Percentiles rank a stretch among this genome's conserved stretches.
phyloP scores from a whole-genome alignment of 2,113 vertebrate genomes.

The Oreochromis niloticus region DNA sequence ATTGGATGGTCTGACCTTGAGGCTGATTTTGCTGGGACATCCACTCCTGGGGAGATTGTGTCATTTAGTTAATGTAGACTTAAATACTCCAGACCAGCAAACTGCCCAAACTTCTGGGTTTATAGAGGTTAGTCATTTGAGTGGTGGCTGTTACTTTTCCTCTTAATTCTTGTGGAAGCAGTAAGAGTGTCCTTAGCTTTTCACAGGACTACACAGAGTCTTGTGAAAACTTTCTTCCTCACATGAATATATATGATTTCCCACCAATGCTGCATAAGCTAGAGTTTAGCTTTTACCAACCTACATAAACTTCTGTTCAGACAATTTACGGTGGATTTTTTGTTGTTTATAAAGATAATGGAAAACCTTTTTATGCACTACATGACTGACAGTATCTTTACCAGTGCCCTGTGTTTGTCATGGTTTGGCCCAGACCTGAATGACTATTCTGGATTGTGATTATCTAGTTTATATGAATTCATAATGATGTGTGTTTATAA shows the following conservation, averaged over 20 bases:
- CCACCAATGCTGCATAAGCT: neutral
- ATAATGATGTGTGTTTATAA: neutral
- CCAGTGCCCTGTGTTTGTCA: neutral
- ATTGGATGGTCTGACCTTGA: neutral
- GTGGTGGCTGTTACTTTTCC: neutral
- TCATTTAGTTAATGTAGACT: neutral
- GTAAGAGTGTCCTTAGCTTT: neutral
- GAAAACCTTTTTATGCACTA: conserved; percentile 32
- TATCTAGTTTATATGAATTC: neutral
- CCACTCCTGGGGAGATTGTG: neutral
- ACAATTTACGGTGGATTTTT: conserved; percentile 9
- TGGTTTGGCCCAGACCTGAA: neutral
- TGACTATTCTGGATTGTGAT: neutral
- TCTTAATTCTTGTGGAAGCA: neutral
- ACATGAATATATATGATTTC: conserved; percentile 11
- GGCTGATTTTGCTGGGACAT: neutral
- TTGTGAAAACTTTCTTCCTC: neutral
- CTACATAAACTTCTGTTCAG: neutral
- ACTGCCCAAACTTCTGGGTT: neutral
- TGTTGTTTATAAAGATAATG: conserved; percentile 43
- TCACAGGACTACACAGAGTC: neutral
- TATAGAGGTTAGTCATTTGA: neutral
- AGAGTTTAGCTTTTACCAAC: neutral
- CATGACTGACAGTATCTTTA: conserved; percentile 33
- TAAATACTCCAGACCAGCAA: neutral